Base-by-base conservation (phyloP, 2,888 invertebrate genomes). In the Catocala nupta region DNA sequence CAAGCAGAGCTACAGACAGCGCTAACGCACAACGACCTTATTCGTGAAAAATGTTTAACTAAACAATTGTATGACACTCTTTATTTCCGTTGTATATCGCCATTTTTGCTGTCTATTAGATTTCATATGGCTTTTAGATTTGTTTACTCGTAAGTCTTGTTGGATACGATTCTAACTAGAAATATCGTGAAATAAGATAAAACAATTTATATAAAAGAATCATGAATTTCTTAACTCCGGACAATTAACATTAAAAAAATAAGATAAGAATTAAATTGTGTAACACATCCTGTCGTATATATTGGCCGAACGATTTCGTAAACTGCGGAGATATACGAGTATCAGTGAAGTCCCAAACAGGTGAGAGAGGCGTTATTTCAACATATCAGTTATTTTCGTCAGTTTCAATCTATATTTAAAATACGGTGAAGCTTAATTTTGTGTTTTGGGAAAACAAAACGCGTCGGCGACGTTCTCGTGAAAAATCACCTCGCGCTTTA, bases 401-500 rank as follows among this genome's bases (percentile, higher is more conserved):
- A 80, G 79, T 71, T 82, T 75, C 68, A 79, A 79, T 77, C 88
- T 91, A 91, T 87, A 91, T 90, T 84, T 90, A 90, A 85, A 84
- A 71, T 79, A 83, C 82, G 75, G 82, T 78, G 71, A 75, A 73
- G 85, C 76, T 85, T 86, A 82, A 87, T 88, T 89, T 86, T 84
- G 84, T 86, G 84, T 89, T 90, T 90, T 88, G 88, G 86, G 86
- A 91, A 91, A 93, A 93, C 91, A 91, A 91, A 91, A 90, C 83
- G 79, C 77, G 70, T 63, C 77, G 84, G 74, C 77, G 79, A 81
- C 83, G 85, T 80, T 83, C 80, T 81, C 84, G 82, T 93, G 93
- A 93, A 92, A 93, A 92, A 93, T 93, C 90, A 90, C 91, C 89
- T 86, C 85, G 79, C 88, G 80, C 85, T 82, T 87, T 93, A 91